Evolutionary conservation across 53 echinoderm and acorn worm genomes (phyloP).

Genomic region (Luidia sarsii): DNA sequence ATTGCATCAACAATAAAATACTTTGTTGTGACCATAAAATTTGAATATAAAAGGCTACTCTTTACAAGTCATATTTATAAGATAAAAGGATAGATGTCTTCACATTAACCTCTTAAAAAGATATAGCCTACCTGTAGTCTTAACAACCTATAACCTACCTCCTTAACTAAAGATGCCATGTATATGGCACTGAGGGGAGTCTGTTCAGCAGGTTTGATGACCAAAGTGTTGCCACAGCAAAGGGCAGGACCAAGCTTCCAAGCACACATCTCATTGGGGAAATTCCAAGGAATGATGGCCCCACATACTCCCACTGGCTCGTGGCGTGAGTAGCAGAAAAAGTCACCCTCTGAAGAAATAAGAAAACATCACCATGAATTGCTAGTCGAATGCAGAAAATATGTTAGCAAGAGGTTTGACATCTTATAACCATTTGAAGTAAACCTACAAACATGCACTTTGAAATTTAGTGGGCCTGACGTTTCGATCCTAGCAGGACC

Average conservation of each 20-base stretch:
- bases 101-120: too few species aligned
- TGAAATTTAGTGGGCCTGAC: too few species aligned
- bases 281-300: conserved; percentile 70
- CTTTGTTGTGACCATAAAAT: too few species aligned
- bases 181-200: conserved; percentile 63
- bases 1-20: too few species aligned
- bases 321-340: conserved; percentile 61
- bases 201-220: conserved; percentile 67
- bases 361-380: too few species aligned
- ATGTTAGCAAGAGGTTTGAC: too few species aligned
- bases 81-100: too few species aligned
- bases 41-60: too few species aligned
- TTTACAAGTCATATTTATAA: too few species aligned
- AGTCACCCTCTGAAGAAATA: conserved; percentile 61
- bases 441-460: neutral
- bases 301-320: conserved; percentile 69
- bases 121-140: too few species aligned
- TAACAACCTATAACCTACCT: conserved; percentile 31
- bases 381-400: neutral
- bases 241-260: conserved; percentile 67
- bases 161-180: conserved; percentile 52
- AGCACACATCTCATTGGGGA: conserved; percentile 45
- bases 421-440: too few species aligned
- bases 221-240: conserved; percentile 61
- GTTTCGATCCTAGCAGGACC: too few species aligned